Conservation (phyloP, 2,888 invertebrate genomes). For the Ceraclea dissimilis region DNA sequence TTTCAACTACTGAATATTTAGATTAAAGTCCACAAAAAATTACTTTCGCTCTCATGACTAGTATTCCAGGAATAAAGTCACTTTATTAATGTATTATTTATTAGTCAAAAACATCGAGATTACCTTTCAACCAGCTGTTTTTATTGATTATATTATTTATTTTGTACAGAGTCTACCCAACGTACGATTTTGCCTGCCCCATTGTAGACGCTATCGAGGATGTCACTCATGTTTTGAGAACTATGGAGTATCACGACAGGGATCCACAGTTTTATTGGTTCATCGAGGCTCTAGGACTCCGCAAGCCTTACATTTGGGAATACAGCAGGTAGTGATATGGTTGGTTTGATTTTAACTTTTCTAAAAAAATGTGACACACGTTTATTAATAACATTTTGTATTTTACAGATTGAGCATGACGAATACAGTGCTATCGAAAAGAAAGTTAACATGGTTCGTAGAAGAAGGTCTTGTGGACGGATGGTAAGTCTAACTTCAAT, state of each 20-base stretch:
- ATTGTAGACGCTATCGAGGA: slow-evolving; percentile 97
- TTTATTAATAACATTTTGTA: slow-evolving; percentile 6
- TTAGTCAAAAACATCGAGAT: too few relatives aligned
- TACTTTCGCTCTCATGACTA: too few relatives aligned
- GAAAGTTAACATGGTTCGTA: slow-evolving; percentile 98
- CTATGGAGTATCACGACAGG: slow-evolving; percentile 97
- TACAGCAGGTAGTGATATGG: slow-evolving; percentile 56
- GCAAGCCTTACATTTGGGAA: slow-evolving; percentile 93
- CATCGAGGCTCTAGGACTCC: slow-evolving; percentile 74
- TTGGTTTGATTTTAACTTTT: neutral
- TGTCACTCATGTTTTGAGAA: slow-evolving; percentile 94
- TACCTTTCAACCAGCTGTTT: too few relatives aligned
- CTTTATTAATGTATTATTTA: too few relatives aligned
- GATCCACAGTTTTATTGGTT: slow-evolving; percentile 99
- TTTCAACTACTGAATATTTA: neutral
- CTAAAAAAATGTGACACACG: neutral
- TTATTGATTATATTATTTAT: neutral
- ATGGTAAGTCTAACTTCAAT: slow-evolving; percentile 56
- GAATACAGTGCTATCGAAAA: slow-evolving; percentile 94
- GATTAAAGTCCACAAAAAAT: neutral
- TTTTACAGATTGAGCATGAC: slow-evolving; percentile 82
- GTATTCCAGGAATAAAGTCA: too few relatives aligned
- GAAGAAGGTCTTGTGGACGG: slow-evolving; percentile 90
- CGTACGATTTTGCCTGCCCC: slow-evolving; percentile 99
- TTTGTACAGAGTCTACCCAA: slow-evolving; percentile 83